Evolutionary conservation across 2,888 invertebrate species (phyloP).

Genomic region (Nemotelus nigrinus): DNA sequence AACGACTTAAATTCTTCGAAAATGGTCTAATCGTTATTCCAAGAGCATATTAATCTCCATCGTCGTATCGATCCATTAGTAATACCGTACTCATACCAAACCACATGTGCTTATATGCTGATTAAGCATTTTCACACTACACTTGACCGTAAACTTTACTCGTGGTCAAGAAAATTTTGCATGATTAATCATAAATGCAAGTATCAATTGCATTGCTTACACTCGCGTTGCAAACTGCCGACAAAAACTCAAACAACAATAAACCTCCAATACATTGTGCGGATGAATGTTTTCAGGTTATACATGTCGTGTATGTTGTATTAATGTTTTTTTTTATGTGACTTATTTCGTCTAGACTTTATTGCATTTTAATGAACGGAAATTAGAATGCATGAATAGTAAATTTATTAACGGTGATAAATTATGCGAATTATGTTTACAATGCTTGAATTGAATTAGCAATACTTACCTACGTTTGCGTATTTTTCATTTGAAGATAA

Average conservation of each 20-base stretch:
- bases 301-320: neutral
- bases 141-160: conserved; percentile 35
- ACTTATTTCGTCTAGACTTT: conserved; percentile 14
- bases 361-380: conserved; percentile 8
- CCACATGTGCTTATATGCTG: neutral
- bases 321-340: neutral
- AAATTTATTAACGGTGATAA: conserved; percentile 1
- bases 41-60: too few relatives aligned
- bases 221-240: neutral
- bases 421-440: neutral
- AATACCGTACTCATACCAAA: too few relatives aligned
- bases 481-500: too few relatives aligned
- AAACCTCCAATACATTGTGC: too few relatives aligned
- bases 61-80: too few relatives aligned
- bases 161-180: neutral
- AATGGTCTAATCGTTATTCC: too few relatives aligned
- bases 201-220: conserved; percentile 20
- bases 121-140: conserved; percentile 37
- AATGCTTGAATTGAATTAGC: too few relatives aligned
- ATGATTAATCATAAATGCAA: conserved; percentile 30
- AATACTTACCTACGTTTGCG: too few relatives aligned
- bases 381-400: neutral
- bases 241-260: too few relatives aligned
- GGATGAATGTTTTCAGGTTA: too few relatives aligned
- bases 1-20: too few relatives aligned